Base-by-base conservation (phyloP, 2,797 vertebrate genomes). In the Xiphophorus birchmanni region DNA sequence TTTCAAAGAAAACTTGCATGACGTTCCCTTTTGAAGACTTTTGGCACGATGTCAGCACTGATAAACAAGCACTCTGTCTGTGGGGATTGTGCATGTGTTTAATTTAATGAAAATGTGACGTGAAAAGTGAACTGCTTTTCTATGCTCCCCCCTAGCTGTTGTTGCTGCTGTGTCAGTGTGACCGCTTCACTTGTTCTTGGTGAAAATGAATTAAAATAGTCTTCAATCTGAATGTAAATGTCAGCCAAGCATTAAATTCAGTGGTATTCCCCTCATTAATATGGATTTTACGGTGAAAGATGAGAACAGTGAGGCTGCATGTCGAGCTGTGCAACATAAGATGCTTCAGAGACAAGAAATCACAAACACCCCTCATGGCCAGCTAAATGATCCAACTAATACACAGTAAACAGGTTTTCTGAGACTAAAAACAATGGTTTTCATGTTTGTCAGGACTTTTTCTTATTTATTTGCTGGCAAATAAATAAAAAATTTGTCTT, bases 241-340 rank as follows among this genome's bases (percentile, higher is more conserved):
- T n/a, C 2, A 26, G 48, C 44, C 17, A 73, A 7, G 11, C 13
- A 37, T 88, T 89, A 76, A 89, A 89, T 88, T 77, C 73, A 92
- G 92, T 93, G 92, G 67, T 92, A 92, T 93, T 94, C 91, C 90
- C 89, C 82, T 80, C 45, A 44, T 80, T 79, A 87, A 78, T 73
- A 75, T 54, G 81, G 84, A 74, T 79, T 84, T 85, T 75, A 89
- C 87, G 48, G 76, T 81, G 50, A 78, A 77, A 58, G 84, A 79
- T 80, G 74, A 83, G 56, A 80, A 82, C 82, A 60, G 82, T 67
- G 72, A 84, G 52, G 83, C 82, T 85, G 89, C 89, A 93, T 91
- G 87, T 85, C 23, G 10, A 87, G 80, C 83, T 83, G 65, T 85
- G 80, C 74, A 80, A 26, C 79, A 81, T 87, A 73, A 81, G 54